phyloP scores from a whole-genome alignment of 2,888 invertebrate genomes.

The Caenorhabditis drosophilae region DNA sequence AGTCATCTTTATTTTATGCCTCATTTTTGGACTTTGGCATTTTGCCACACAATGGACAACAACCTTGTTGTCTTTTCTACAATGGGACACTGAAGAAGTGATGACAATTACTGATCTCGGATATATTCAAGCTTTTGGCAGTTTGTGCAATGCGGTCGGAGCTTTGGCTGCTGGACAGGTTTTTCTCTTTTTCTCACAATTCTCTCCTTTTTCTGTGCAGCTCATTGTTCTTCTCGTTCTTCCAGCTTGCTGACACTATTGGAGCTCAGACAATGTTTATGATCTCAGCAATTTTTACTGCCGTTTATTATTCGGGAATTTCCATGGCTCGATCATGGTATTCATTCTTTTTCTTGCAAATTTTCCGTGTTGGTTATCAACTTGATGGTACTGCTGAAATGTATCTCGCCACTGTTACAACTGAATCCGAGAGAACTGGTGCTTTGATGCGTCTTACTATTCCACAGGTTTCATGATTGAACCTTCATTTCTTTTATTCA shows the following conservation, averaged over 20 bases:
- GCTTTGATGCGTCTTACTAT: conserved; percentile 65
- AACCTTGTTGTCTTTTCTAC: conserved; percentile 67
- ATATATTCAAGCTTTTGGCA: conserved; percentile 68
- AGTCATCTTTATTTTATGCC: conserved; percentile 60
- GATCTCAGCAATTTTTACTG: conserved; percentile 60
- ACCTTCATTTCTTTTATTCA: too few species aligned
- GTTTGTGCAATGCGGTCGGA: conserved; percentile 66
- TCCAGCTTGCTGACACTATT: conserved; percentile 62
- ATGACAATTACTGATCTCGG: conserved; percentile 67
- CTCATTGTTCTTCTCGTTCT: background rate
- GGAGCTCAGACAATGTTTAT: conserved; percentile 68
- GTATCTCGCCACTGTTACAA: conserved; percentile 68
- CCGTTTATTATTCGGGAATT: conserved; percentile 66
- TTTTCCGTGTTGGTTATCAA: conserved; percentile 67
- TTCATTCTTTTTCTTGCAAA: conserved; percentile 65
- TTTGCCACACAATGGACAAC: conserved; percentile 68
- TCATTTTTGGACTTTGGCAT: conserved; percentile 68
- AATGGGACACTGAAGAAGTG: conserved; percentile 68
- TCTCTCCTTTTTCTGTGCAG: too few species aligned
- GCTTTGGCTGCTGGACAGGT: conserved; percentile 65
- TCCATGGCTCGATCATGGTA: conserved; percentile 58
- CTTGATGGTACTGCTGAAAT: conserved; percentile 68
- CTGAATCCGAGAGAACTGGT: conserved; percentile 65
- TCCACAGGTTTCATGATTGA: too few species aligned
- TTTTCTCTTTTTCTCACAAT: background rate